Evolutionary conservation across 1,140 invertebrate genomes (phyloP).

Genomic region (Matsumurasca onukii): DNA sequence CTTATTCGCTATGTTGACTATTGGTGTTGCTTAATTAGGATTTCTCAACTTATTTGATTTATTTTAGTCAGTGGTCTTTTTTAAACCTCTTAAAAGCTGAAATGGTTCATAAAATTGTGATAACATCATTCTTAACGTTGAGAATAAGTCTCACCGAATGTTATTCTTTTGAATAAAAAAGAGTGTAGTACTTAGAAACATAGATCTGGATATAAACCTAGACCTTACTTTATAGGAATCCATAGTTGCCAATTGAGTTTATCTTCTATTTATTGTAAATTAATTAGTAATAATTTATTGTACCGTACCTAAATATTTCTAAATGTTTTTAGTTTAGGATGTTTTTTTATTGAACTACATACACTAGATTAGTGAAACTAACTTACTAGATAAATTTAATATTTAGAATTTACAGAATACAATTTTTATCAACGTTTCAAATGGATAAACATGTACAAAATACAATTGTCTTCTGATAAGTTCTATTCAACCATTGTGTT

Average conservation of each 20-base stretch:
- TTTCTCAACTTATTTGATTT: no score
- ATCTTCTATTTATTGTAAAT: constrained; percentile 23
- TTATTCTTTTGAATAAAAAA: no score
- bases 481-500: not conserved
- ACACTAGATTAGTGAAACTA: not conserved
- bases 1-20: no score
- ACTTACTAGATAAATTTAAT: not conserved
- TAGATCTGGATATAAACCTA: not conserved
- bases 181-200: constrained; percentile 16
- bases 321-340: not conserved
- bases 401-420: not conserved
- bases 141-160: no score
- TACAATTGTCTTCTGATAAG: not conserved
- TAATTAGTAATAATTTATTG: constrained; percentile 16
- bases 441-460: not conserved
- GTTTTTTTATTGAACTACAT: not conserved
- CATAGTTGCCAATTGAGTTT: constrained; percentile 20
- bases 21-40: no score
- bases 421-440: not conserved
- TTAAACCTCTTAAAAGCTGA: no score
- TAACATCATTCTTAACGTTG: no score
- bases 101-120: no score
- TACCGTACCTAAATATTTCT: not conserved
- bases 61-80: no score
- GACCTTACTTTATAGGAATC: not conserved